Conservation (phyloP, 2,888 invertebrate species). For the Tillus elongatus region DNA sequence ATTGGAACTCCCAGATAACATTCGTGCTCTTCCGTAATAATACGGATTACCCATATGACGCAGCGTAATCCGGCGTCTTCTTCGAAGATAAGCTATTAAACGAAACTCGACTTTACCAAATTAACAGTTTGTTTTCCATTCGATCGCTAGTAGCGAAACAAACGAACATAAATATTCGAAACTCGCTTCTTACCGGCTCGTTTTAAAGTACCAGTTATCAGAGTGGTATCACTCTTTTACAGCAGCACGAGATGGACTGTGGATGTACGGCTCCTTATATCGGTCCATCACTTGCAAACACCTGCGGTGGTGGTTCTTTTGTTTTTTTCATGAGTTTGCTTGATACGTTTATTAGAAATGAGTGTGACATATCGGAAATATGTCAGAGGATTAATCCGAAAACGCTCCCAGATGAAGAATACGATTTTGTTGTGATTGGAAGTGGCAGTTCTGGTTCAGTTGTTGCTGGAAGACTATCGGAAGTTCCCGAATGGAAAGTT, state of each 20-base stretch:
- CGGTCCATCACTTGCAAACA: conserved; percentile 49
- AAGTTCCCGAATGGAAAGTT: conserved; percentile 59
- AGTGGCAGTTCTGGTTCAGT: conserved; percentile 59
- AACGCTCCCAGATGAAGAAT: conserved; percentile 43
- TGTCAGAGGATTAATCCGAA: conserved; percentile 49
- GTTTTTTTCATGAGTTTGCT: conserved; percentile 57
- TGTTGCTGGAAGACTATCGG: conserved; percentile 56
- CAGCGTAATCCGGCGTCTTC: too few species aligned
- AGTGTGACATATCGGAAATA: conserved; percentile 50
- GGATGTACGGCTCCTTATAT: conserved; percentile 48
- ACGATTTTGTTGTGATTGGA: conserved; percentile 59
- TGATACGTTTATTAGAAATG: conserved; percentile 52
- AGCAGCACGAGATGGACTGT: conserved; percentile 39
- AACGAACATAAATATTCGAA: too few species aligned
- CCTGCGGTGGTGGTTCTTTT: conserved; percentile 52
- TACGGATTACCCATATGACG: too few species aligned
- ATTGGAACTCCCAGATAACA: too few species aligned
- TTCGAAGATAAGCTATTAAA: too few species aligned
- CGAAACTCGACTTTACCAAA: too few species aligned
- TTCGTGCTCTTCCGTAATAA: too few species aligned
- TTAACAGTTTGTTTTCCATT: too few species aligned
- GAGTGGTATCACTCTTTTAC: too few species aligned
- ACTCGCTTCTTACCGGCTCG: too few species aligned
- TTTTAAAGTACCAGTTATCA: too few species aligned
- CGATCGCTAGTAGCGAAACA: too few species aligned